Conservation (phyloP, 1,140 invertebrate species). For the Drosophila virilis region DNA sequence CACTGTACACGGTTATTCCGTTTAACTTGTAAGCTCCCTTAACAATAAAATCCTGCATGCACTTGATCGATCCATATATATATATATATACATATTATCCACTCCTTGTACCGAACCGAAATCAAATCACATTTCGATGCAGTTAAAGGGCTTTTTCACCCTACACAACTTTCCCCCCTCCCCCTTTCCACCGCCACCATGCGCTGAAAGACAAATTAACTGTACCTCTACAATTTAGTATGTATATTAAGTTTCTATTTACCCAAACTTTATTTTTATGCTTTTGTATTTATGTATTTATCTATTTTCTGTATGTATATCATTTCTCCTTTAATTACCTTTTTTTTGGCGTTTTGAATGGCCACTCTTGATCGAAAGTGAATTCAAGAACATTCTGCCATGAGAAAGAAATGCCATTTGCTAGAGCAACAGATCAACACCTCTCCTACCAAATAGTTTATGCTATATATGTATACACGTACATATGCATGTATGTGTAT, state of each 20-base stretch:
- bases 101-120: slow-evolving; percentile 14
- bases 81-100: not conserved
- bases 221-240: slow-evolving; percentile 12
- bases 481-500: slow-evolving; percentile 31
- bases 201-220: slow-evolving; percentile 20
- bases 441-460: slow-evolving; percentile 75
- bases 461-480: slow-evolving; percentile 29
- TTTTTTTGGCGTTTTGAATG: slow-evolving; percentile 58
- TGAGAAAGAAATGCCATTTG: slow-evolving; percentile 57
- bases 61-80: slow-evolving; percentile 17
- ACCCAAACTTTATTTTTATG: slow-evolving; percentile 35
- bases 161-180: not conserved
- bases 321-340: not conserved
- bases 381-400: slow-evolving; percentile 16
- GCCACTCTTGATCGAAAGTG: slow-evolving; percentile 49
- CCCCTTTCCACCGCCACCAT: not conserved
- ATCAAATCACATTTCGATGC: slow-evolving; percentile 13
- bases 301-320: slow-evolving; percentile 60
- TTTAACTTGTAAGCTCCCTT: not conserved
- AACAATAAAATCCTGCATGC: slow-evolving; percentile 40
- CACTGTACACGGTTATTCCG: slow-evolving; percentile 8
- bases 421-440: slow-evolving; percentile 83
- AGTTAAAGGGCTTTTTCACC: slow-evolving; percentile 13
- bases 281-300: slow-evolving; percentile 61
- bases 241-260: slow-evolving; percentile 22